Evolutionary conservation across 2,888 invertebrate species (phyloP), one percentile per base, ranked within the genome.

Genomic region (Automeris io): DNA sequence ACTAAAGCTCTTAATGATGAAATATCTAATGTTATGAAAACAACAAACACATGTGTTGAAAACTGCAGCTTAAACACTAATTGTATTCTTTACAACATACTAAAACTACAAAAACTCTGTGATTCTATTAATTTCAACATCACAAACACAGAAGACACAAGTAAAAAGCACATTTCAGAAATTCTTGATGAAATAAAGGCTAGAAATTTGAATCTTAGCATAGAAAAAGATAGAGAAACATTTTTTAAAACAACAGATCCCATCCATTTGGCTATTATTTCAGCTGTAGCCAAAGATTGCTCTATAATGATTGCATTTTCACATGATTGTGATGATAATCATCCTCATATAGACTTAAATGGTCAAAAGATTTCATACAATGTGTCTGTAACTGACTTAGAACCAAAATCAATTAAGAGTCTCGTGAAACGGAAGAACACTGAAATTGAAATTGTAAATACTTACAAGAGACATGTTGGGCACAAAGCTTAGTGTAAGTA

Each of bases 251-350:
- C 33, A 1, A 25, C 55, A 4, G 47, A 68, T 19, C 51, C 65
- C 0, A 35, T 58, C 18, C 53, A 74, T 34, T 46, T 71, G 36
- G 70, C 74, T 1, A 68, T 92, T 37, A 77, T 92, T 50, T 90
- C 92, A 8, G 89, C 91, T 18, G 88, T 91, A 3, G 90, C 90
- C 12, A 92, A 90, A 64, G 93, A 93, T 58, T 92, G 92, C 56
- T 92, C 92, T 1, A 85, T 92, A 18, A 91, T 92, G 89, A 82
- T 92, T 35, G 85, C 89, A 35, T 85, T 91, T 45, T 51, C 71
- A 38, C 39, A 56, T 41, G 43, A 58, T 23, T 46, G 36, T 35
- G 44, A 57, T 36, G 54, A 64, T 41, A 50, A 55, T n/a, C 47
- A 45, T 18, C 58, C 67, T n/a, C 60, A 39, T 35, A 52, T 77